A percentile compares a stretch with the other conserved stretches of the same genome.
Evolutionary conservation across 2,113 vertebrate species (phyloP).

Genomic region (Gobio gobio): DNA sequence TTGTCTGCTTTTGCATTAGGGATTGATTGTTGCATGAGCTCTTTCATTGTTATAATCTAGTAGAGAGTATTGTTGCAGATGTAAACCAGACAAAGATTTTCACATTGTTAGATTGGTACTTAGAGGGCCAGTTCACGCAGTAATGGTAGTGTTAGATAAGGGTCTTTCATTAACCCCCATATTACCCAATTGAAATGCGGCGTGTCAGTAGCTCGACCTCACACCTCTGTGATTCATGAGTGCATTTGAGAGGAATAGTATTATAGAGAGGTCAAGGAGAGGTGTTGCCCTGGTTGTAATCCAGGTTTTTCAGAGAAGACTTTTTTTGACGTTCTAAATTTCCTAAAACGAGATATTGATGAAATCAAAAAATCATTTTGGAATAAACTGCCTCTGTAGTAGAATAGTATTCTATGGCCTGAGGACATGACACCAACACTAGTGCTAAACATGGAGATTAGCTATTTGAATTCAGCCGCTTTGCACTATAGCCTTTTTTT

Average conservation of each 20-base stretch:
- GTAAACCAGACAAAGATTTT: neutral
- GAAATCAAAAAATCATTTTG: neutral
- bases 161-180: constrained; percentile 42
- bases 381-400: neutral
- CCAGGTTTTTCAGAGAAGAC: neutral
- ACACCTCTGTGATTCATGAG: constrained; percentile 4
- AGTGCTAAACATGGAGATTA: neutral
- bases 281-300: neutral
- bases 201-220: neutral
- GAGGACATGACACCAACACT: neutral
- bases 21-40: constrained; percentile 16
- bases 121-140: neutral
- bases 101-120: neutral
- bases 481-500: neutral
- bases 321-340: neutral
- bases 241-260: neutral
- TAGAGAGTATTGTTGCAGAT: neutral
- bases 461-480: neutral
- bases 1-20: neutral
- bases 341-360: neutral
- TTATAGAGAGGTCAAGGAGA: constrained; percentile 16
- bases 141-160: constrained; percentile 23
- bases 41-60: neutral
- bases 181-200: constrained; percentile 38
- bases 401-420: neutral